Evolutionary conservation across 2,888 invertebrate genomes (phyloP).

Genomic region (Diarsia rubi): DNA sequence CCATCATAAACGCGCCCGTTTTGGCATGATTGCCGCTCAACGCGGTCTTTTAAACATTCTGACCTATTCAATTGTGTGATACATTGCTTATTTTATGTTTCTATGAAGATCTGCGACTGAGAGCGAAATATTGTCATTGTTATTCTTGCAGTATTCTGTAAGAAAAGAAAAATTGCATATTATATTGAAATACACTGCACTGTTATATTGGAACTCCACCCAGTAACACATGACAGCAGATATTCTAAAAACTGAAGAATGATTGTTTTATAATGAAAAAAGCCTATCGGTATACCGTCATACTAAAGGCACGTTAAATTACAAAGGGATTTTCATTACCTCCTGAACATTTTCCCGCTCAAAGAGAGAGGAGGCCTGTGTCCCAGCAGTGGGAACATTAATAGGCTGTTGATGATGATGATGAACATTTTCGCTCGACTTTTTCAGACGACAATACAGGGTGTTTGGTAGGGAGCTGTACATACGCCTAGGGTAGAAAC

Average conservation of each 20-base stretch:
- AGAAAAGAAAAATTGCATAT: constrained; percentile 13
- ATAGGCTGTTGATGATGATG: no score
- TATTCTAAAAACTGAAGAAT: neutral
- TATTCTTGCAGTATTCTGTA: constrained; percentile 27
- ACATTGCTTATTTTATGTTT: constrained; percentile 55
- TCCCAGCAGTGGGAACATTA: no score
- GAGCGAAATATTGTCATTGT: constrained; percentile 33
- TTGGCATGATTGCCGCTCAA: constrained; percentile 77
- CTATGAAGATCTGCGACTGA: constrained; percentile 41
- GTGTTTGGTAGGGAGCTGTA: no score
- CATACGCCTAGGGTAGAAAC: no score
- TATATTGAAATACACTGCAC: neutral
- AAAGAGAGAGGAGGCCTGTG: no score
- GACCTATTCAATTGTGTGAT: constrained; percentile 64
- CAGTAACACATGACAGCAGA: neutral
- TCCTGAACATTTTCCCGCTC: constrained; percentile 26
- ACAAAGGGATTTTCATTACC: constrained; percentile 33
- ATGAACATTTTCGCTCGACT: constrained; percentile 28
- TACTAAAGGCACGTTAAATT: constrained; percentile 29
- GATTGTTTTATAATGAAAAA: constrained; percentile 14
- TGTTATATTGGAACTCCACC: constrained; percentile 10
- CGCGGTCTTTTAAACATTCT: constrained; percentile 62
- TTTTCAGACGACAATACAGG: constrained; percentile 27
- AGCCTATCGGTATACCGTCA: constrained; percentile 12
- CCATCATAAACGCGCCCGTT: constrained; percentile 73